phyloP scores from a whole-genome alignment of 2,797 vertebrate genomes.

The Neosalanx taihuensis region DNA sequence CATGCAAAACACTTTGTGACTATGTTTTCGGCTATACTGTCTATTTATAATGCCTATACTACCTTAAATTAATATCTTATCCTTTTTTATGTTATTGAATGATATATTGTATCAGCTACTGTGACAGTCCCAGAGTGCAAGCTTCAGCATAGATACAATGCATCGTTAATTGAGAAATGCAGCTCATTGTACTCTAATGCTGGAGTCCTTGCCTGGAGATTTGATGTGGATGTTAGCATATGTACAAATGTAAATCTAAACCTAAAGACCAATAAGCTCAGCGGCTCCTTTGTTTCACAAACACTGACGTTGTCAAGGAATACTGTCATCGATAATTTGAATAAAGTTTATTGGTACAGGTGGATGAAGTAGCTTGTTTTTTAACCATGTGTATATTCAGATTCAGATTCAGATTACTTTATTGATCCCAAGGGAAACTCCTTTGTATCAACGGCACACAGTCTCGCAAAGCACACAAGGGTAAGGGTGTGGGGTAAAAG shows the following conservation, averaged over 20 bases:
- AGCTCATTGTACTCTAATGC: too few species aligned
- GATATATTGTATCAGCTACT: too few species aligned
- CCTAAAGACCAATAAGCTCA: neutral
- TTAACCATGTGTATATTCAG: neutral
- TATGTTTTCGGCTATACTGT: conserved; percentile 13
- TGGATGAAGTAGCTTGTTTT: neutral
- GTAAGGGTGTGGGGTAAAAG: too few species aligned
- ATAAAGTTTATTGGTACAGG: neutral
- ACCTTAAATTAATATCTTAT: conserved; percentile 43
- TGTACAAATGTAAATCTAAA: too few species aligned
- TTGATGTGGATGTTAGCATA: too few species aligned
- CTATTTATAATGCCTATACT: conserved; percentile 55
- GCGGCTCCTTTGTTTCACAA: conserved; percentile 17
- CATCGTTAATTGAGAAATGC: neutral
- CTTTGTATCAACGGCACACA: too few species aligned
- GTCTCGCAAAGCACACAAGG: too few species aligned
- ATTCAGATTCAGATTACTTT: too few species aligned
- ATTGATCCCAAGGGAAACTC: too few species aligned
- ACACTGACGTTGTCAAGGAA: conserved; percentile 8
- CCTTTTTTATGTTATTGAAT: conserved; percentile 9
- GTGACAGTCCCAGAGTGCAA: too few species aligned
- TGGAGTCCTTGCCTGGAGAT: too few species aligned
- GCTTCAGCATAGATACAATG: neutral
- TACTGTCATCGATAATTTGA: neutral
- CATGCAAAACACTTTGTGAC: conserved; percentile 21